Evolutionary conservation across 2,113 vertebrate genomes (phyloP), one percentile per base, ranked within the genome.

Genomic region (Hippocampus mohnikei): DNA sequence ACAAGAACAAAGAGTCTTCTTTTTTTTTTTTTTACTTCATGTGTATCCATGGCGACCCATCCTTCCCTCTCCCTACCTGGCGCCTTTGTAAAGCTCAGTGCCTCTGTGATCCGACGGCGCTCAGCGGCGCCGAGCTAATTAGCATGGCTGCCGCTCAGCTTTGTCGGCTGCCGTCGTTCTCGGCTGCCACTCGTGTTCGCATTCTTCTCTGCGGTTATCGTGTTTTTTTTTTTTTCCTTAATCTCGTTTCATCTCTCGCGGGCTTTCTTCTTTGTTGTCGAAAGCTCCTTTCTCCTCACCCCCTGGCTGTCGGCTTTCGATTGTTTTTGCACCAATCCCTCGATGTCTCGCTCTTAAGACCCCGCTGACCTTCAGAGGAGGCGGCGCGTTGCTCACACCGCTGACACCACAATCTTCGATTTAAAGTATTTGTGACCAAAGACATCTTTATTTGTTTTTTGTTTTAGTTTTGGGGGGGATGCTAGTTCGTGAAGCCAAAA

Each of bases 101-200:
- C 56, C 55, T 83, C 75, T 87, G 74, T 88, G 88, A 87, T 89
- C 81, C 83, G 76, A 75, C 44, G 62, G 75, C 80, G 85, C 80
- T 78, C 73, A 67, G 74, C 72, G 68, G 84, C 70, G 8, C 82
- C 77, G 81, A 13, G 77, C 78, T 88, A 87, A 88, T 89, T 84
- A 89, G 74, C 77, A 81, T 12, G 65, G 70, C 76, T 80, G 70
- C 75, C 69, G 76, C 76, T 8, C 56, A 78, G 79, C 69, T 74
- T 61, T 46, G 62, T 65, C 12, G 62, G 74, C 73, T 74, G 62
- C 76, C 46, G 42, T 68, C 73, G 66, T 78, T 83, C 41, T 77
- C 59, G 71, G 71, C 80, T 76, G 67, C 1, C 8, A 2, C 42
- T 61, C 12, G n/a, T 3, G 0, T 58, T 76, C 48, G 10, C 16